phyloP scores from a whole-genome alignment of 2,888 invertebrate species.

The Sepioteuthis lessoniana region DNA sequence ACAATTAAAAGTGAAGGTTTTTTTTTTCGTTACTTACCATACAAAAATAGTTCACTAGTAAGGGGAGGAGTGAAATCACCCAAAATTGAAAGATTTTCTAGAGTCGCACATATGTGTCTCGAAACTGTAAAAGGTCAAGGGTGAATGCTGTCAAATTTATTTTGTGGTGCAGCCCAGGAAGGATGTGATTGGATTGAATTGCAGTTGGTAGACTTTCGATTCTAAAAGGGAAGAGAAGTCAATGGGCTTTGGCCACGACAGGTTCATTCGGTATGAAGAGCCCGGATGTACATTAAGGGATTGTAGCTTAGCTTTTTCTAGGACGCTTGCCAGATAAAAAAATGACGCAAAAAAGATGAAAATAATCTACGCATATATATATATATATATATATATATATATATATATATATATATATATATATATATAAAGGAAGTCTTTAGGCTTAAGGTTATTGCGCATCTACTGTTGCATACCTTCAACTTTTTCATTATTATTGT shows the following conservation, averaged over 20 bases:
- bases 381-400: too few species aligned
- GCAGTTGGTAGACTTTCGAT: neutral
- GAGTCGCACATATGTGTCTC: neutral
- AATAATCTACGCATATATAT: neutral
- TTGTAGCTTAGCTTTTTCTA: neutral
- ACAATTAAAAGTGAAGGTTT: neutral
- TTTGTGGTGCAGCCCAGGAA: neutral
- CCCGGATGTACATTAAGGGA: conserved; percentile 23
- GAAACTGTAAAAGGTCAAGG: neutral
- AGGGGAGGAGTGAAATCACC: neutral
- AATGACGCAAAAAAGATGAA: neutral
- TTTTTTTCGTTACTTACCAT: neutral
- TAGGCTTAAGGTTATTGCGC: neutral
- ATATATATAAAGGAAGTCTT: neutral
- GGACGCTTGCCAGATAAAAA: neutral
- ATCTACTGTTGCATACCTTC: neutral
- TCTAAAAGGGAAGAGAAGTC: neutral
- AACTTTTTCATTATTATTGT: neutral
- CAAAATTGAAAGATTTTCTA: neutral
- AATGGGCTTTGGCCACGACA: neutral
- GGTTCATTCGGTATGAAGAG: neutral
- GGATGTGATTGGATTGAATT: neutral
- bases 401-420: too few species aligned
- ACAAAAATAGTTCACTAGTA: neutral
- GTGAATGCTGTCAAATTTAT: neutral